These are phyloP conservation scores for Nesogale talazaci DNA, from an alignment of 2,113 vertebrate species.

Conservation along the genomic window DNA sequence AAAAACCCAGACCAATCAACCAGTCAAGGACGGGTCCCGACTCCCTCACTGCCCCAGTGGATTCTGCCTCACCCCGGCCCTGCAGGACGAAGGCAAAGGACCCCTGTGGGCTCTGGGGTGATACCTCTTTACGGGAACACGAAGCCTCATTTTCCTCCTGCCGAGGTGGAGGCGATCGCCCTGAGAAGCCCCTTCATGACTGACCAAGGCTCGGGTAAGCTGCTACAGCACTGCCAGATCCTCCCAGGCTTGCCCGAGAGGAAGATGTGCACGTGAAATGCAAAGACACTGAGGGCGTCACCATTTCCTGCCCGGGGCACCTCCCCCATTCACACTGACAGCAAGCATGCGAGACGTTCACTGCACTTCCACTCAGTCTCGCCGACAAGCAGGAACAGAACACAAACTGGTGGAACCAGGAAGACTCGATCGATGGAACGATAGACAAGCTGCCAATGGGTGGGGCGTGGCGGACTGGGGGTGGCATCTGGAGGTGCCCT, in stretches of 20 bases:
- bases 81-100: too few relatives aligned
- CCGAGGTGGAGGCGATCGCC: too few relatives aligned
- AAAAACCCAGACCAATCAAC: neutral
- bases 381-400: conserved; percentile 18
- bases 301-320: neutral
- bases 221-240: neutral
- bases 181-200: too few relatives aligned
- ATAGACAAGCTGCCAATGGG: neutral
- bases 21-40: neutral
- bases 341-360: neutral
- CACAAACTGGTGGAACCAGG: neutral
- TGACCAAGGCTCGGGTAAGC: neutral
- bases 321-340: neutral
- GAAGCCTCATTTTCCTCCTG: too few relatives aligned
- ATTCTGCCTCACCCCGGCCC: too few relatives aligned
- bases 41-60: too few relatives aligned
- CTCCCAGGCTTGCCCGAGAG: neutral
- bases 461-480: too few relatives aligned
- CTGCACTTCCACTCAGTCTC: neutral
- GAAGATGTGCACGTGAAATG: neutral
- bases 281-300: conserved; percentile 11
- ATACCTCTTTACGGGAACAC: too few relatives aligned
- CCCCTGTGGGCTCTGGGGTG: too few relatives aligned
- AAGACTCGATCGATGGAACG: neutral
- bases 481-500: neutral